phyloP scores from a whole-genome alignment of 2,113 vertebrate species.

The Platysteira castanea region DNA sequence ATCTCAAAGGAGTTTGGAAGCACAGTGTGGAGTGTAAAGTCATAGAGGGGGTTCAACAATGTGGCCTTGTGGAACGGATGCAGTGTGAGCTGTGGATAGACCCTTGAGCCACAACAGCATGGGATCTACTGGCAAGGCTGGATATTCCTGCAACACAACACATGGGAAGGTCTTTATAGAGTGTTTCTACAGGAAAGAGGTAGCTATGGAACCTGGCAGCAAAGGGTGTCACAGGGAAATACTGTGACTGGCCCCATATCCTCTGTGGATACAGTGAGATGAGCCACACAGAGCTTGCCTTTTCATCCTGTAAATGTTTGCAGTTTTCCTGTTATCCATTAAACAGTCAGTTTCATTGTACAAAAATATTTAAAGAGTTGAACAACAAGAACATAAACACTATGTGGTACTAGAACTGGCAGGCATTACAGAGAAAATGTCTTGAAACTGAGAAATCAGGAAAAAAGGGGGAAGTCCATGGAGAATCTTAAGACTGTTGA shows the following conservation, averaged over 20 bases:
- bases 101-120: background rate
- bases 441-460: background rate
- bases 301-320: background rate
- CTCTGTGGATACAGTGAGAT: background rate
- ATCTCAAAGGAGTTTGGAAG: background rate
- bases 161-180: background rate
- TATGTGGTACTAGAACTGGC: background rate
- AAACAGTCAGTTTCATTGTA: background rate
- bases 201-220: background rate
- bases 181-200: background rate
- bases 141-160: background rate
- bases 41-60: rapidly evolving
- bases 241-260: too few species aligned
- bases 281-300: background rate
- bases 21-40: background rate
- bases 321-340: background rate
- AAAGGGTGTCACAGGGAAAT: rapidly evolving
- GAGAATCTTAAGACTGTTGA: background rate
- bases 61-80: background rate
- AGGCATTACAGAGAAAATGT: background rate
- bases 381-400: background rate
- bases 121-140: background rate
- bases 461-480: background rate
- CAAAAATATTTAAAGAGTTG: background rate
- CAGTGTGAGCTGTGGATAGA: background rate